Base-by-base conservation (phyloP, 2,888 invertebrate species). In the Euphydryas editha region DNA sequence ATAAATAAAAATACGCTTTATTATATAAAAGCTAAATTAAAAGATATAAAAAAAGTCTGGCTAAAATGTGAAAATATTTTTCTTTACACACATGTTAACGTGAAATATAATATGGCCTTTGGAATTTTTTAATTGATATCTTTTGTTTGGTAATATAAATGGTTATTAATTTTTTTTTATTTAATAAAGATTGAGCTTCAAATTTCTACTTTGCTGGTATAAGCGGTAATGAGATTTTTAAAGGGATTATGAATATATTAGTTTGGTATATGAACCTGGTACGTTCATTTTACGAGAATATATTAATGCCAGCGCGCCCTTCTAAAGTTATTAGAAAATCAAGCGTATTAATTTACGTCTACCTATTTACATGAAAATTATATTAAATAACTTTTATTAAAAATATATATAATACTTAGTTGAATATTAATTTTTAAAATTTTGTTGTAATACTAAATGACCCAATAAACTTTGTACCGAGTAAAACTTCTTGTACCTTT, bases 271-370 rank as follows among this genome's bases (percentile, higher is more conserved):
- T 54, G 2, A 21, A 54, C 24, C 54, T n/a, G 17, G 54, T 39
- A 62, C 57, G 60, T 61, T 61, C 56, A 18, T 60, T 61, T 65
- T 61, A 61, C 42, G 46, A 65, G 49, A 54, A 54, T n/a, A 54
- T 54, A 17, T 36, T 36, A 36, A 36, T 30, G 15, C 17, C 10
- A 54, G 17, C n/a, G n/a, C 20, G 30, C 30, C 18, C 39, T 61
- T 47, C 36, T 57, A 55, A 62, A 55, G n/a, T 67, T 70, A 65
- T 69, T 60, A 69, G 55, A 64, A 55, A 58, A 67, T 39, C 49
- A 47, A 59, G 55, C 39, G 10, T 2, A 61, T 15, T 4, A 21
- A 30, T n/a, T 30, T 30, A 30, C 30, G 2, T 44, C 15, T n/a
- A 2, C n/a, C 5, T n/a, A 44, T 15, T 15, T 39, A 3, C n/a